Percentiles rank a stretch among this genome's conserved stretches.
phyloP scores from a whole-genome alignment of 2,113 vertebrate genomes.

The Ancistrus triradiatus region DNA sequence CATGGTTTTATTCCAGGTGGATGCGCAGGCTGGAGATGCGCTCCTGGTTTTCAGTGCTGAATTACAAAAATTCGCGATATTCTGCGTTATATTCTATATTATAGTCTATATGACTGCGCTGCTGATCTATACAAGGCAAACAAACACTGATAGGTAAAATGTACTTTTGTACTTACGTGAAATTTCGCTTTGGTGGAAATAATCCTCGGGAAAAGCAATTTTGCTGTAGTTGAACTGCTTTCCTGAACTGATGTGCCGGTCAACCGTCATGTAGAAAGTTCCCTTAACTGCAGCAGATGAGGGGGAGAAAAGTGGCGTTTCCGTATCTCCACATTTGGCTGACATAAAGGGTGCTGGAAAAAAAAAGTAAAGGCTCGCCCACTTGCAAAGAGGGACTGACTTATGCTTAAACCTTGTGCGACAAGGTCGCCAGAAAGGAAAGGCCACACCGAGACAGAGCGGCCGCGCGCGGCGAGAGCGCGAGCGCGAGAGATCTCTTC shows the following conservation, averaged over 20 bases:
- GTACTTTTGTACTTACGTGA: constrained; percentile 66
- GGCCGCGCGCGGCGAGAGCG: no score
- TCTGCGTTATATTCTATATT: no score
- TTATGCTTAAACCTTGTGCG: constrained; percentile 69
- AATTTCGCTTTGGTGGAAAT: constrained; percentile 64
- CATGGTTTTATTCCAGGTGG: no score
- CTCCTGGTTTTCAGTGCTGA: neutral
- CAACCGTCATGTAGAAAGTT: constrained; percentile 73
- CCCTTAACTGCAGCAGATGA: constrained; percentile 39
- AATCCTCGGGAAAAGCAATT: constrained; percentile 68
- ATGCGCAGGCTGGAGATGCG: neutral
- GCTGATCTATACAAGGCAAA: no score
- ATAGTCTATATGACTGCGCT: no score
- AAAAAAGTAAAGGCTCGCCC: constrained; percentile 58
- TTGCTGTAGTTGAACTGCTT: constrained; percentile 52
- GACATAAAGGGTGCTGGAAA: constrained; percentile 59
- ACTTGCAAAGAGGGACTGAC: constrained; percentile 54
- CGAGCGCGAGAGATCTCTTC: no score
- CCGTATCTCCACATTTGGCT: constrained; percentile 51
- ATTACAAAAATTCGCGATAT: neutral
- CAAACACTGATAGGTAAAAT: no score
- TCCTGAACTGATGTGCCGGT: constrained; percentile 61
- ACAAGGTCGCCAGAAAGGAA: constrained; percentile 66
- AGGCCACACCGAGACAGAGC: no score
- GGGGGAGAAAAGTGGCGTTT: constrained; percentile 51